A percentile compares a stretch with the other conserved stretches of the same genome.
Conservation (phyloP, 2,113 vertebrate species). For the Raja brachyura region DNA sequence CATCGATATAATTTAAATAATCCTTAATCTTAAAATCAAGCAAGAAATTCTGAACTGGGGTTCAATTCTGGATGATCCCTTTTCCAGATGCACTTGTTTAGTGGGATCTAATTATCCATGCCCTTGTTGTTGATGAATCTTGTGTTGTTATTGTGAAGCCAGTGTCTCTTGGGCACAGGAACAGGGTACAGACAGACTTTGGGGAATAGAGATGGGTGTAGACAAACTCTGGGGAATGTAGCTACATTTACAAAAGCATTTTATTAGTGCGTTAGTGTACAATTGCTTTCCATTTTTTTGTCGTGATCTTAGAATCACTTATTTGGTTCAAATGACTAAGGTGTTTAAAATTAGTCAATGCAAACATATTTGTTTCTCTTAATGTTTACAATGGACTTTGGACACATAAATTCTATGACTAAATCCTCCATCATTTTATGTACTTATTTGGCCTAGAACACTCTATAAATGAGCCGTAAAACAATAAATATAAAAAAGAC, state of each 20-base stretch:
- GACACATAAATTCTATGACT: neutral
- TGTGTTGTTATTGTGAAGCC: too few relatives aligned
- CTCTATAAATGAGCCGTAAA: neutral
- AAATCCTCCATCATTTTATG: neutral
- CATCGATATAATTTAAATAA: neutral
- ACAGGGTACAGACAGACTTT: too few relatives aligned
- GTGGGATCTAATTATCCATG: neutral
- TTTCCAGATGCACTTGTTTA: neutral
- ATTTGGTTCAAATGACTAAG: neutral
- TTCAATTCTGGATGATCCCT: neutral
- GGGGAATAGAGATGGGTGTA: too few relatives aligned
- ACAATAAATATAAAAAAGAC: neutral
- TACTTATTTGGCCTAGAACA: neutral
- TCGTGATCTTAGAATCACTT: neutral
- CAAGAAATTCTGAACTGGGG: neutral
- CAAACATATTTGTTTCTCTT: neutral
- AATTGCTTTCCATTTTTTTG: neutral
- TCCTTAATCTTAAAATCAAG: neutral
- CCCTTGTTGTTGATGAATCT: neutral
- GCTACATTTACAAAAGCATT: too few relatives aligned
- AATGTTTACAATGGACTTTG: neutral
- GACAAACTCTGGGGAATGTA: too few relatives aligned
- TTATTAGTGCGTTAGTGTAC: too few relatives aligned
- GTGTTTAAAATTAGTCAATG: neutral
- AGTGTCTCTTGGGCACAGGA: too few relatives aligned